Evolutionary conservation across 2,113 vertebrate species (phyloP).

Genomic region (Siphamia tubifer): DNA sequence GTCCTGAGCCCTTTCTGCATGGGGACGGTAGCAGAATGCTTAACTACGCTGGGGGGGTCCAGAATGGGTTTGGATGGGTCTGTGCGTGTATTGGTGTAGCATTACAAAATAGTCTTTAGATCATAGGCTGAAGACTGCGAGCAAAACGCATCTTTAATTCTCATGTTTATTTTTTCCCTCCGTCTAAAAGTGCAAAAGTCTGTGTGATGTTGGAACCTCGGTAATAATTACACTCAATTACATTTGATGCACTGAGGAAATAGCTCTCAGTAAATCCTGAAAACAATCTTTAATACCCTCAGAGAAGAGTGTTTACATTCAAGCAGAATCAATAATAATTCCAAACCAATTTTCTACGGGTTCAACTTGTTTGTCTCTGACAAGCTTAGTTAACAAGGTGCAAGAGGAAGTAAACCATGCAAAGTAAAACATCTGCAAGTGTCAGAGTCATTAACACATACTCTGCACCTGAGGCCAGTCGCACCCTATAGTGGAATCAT

Average conservation of each 20-base stretch:
- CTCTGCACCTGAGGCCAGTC: too few relatives aligned
- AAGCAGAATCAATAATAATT: conserved; percentile 42
- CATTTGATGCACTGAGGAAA: conserved; percentile 37
- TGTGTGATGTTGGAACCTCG: conserved; percentile 6
- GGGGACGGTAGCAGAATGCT: conserved; percentile 56
- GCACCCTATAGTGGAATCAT: too few relatives aligned
- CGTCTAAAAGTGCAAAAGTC: conserved; percentile 38
- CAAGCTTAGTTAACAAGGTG: conserved; percentile 15
- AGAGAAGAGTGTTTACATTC: conserved; percentile 51
- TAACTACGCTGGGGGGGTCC: conserved; percentile 38
- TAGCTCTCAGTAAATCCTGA: conserved; percentile 41
- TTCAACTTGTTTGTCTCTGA: conserved; percentile 47
- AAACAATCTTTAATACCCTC: conserved; percentile 56
- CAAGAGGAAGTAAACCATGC: conserved; percentile 6
- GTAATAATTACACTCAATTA: conserved; percentile 59
- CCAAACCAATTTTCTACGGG: conserved; percentile 53
- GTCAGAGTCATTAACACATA: not conserved
- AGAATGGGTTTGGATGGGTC: conserved; percentile 1
- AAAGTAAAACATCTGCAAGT: not conserved
- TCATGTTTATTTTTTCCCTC: conserved; percentile 45
- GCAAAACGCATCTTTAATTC: conserved; percentile 72
- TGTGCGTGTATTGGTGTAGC: not conserved
- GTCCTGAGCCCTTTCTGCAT: conserved; percentile 42
- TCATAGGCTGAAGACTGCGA: conserved; percentile 46
- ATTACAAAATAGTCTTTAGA: conserved; percentile 35